Percentiles rank a stretch among this genome's conserved stretches.
Evolutionary conservation across 2,113 vertebrate species (phyloP).

Genomic region (Rhea americana): DNA sequence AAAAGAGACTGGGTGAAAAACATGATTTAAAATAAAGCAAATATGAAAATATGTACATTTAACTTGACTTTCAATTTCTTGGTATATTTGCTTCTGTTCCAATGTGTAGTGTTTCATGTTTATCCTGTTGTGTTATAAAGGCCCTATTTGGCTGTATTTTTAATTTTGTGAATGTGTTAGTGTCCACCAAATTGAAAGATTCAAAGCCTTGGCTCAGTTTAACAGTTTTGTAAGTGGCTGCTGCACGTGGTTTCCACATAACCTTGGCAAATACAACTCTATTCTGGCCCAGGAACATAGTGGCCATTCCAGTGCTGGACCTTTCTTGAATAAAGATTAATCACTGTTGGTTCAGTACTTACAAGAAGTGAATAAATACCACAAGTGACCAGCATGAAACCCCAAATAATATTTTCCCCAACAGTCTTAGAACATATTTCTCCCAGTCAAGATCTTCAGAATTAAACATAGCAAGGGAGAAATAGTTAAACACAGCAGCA

Average conservation of each 20-base stretch:
- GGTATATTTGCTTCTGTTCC: background rate
- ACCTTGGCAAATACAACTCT: background rate
- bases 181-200: background rate
- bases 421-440: background rate
- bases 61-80: background rate
- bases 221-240: background rate
- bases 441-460: background rate
- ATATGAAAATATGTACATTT: background rate
- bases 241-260: background rate
- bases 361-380: background rate
- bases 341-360: background rate
- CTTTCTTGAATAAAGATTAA: background rate
- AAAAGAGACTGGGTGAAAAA: background rate
- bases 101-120: background rate
- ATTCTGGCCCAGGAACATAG: background rate
- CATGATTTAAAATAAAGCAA: background rate
- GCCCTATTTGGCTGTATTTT: background rate
- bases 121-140: background rate
- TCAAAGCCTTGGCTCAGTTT: background rate
- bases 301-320: conserved; percentile 10
- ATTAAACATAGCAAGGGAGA: background rate
- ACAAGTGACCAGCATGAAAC: background rate
- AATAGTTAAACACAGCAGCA: background rate
- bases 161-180: background rate
- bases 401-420: background rate